Evolutionary conservation across 2,888 invertebrate genomes (phyloP).

Genomic region (Amphipoea lucens): DNA sequence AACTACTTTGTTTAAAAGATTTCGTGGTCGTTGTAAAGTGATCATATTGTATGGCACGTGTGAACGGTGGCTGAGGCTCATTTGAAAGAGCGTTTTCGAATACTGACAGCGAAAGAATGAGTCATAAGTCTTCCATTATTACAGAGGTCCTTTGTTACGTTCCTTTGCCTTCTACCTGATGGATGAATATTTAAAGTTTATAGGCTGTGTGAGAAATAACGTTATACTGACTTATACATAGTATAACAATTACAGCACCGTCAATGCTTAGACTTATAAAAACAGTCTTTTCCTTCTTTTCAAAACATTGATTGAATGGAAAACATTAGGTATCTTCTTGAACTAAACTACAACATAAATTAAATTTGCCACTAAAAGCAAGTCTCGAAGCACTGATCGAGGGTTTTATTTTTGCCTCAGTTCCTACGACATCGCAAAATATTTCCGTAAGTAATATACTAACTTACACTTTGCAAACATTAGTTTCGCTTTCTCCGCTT

Average conservation of each 20-base stretch:
- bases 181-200: conserved; percentile 58
- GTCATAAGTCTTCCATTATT: conserved; percentile 74
- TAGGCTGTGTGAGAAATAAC: conserved; percentile 35
- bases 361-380: background rate
- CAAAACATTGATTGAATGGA: background rate
- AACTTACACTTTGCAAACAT: conserved; percentile 54
- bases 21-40: conserved; percentile 61
- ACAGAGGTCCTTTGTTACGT: conserved; percentile 70
- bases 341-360: background rate
- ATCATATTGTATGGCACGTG: conserved; percentile 69
- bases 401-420: conserved; percentile 3
- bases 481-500: conserved; percentile 62
- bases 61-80: conserved; percentile 69
- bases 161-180: conserved; percentile 73
- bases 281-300: background rate
- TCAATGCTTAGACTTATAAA: background rate
- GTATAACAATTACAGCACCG: conserved; percentile 5
- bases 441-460: conserved; percentile 47
- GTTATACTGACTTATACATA: background rate
- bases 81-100: conserved; percentile 71
- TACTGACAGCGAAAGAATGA: conserved; percentile 74
- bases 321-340: background rate
- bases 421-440: conserved; percentile 29
- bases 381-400: background rate
- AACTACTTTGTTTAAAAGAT: conserved; percentile 62